These are phyloP conservation scores for Pseudolaguvia tuberculata DNA, from an alignment of 2,113 vertebrate genomes.

Conservation along the genomic window DNA sequence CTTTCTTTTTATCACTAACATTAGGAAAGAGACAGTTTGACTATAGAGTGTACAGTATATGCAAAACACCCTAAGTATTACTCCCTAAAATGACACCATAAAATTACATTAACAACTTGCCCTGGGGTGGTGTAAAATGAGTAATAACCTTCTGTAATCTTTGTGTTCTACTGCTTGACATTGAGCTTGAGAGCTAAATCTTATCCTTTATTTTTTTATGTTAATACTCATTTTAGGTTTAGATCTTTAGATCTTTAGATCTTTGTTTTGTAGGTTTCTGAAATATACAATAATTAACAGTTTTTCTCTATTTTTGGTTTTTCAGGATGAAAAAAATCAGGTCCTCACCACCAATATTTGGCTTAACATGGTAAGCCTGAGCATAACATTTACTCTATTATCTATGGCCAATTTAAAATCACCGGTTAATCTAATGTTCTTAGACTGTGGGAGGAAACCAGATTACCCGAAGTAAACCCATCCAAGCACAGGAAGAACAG, in stretches of 20 bases:
- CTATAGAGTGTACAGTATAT: no score
- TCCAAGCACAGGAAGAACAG: no score
- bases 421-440: no score
- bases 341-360: conserved; percentile 75
- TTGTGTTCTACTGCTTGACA: background rate
- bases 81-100: no score
- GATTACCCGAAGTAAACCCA: no score
- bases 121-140: background rate
- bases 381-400: background rate
- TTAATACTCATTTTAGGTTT: no score
- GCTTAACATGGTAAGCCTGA: conserved; percentile 72
- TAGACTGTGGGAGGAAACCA: no score
- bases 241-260: no score
- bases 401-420: no score
- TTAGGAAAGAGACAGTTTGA: no score
- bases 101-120: background rate
- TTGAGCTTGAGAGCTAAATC: background rate
- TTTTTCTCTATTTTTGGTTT: conserved; percentile 26
- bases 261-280: background rate
- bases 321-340: conserved; percentile 78
- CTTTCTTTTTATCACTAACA: background rate
- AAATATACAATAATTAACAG: background rate
- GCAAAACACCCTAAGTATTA: background rate
- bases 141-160: background rate
- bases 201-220: no score